Base-by-base conservation (phyloP, 1,140 invertebrate genomes). In the Portunus trituberculatus region DNA sequence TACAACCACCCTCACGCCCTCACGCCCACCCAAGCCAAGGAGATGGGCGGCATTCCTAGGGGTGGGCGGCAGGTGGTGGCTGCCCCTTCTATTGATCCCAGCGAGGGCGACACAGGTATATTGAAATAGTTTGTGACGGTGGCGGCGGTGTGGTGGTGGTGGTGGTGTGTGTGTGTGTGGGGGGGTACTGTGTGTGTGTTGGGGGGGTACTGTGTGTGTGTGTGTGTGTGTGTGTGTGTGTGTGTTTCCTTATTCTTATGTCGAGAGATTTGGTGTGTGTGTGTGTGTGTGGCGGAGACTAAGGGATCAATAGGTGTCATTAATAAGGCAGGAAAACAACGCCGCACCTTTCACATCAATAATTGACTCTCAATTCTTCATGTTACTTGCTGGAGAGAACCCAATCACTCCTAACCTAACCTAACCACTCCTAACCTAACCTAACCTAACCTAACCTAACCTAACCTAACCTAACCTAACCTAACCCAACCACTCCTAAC, bases 51-150 rank as follows among this genome's bases (percentile, higher is more conserved):
- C 67, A 76, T 76, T 76, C 67, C 67, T 76, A 76, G 67, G 67
- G 20, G 20, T 76, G 67, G 16, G 25, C 20, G 67, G 67, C 20
- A 7, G 67, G n/a, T 76, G 67, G 4, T 6, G 48, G 28, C 6
- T 25, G n/a, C 3, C 4, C 8, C 48, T 25, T 46, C 52, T 59
- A 59, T 59, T 59, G 52, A 59, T 59, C 52, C 52, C 52, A 59
- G 52, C 10, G 52, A 20, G 52, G 52, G 52, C 3, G 0, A 10
- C 3, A 90, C 29, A 90, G 45, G 48, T 90, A 90, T 90, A 90
- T 90, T n/a, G 45, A 90, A 48, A 90, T 90, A 90, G 45, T 28
- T 90, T 48, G 67, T 76, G 67, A n/a, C n/a, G 67, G 67, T 76
- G 67, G 20, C 20, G 52, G 52, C 20, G 52, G 52, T 10, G 2